phyloP scores from a whole-genome alignment of 2,113 vertebrate species.

The Callopanchax toddi region DNA sequence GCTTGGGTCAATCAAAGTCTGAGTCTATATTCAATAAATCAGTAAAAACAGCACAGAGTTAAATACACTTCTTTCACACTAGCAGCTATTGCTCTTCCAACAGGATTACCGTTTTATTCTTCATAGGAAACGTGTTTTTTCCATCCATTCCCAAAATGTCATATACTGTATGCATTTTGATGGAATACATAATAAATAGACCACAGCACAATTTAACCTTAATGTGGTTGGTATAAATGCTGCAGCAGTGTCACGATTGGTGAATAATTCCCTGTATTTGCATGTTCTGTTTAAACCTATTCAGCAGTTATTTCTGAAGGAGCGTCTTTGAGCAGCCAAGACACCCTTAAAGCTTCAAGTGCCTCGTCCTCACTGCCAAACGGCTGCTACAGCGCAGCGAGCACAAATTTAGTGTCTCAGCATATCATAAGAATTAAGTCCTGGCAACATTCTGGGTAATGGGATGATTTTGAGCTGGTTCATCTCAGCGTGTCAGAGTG shows the following conservation, averaged over 20 bases:
- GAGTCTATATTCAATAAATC: no score
- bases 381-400: slow-evolving; percentile 1
- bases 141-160: no score
- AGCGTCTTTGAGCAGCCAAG: slow-evolving; percentile 5
- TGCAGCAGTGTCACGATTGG: background rate
- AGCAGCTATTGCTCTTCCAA: no score
- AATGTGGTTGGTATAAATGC: background rate
- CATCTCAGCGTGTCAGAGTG: background rate
- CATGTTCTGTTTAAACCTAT: slow-evolving; percentile 2
- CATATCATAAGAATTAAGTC: background rate
- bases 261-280: background rate
- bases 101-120: no score
- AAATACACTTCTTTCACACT: no score
- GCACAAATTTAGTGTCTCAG: slow-evolving; percentile 19
- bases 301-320: slow-evolving; percentile 11
- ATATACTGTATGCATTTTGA: background rate
- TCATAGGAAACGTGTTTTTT: no score
- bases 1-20: no score
- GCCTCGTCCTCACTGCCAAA: slow-evolving; percentile 1
- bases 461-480: no score
- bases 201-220: background rate
- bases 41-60: no score
- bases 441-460: slow-evolving; percentile 13
- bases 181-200: background rate
- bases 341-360: slow-evolving; percentile 1